phyloP scores from a whole-genome alignment of 2,797 vertebrate genomes.

The Cynodonichthys magdalenae region DNA sequence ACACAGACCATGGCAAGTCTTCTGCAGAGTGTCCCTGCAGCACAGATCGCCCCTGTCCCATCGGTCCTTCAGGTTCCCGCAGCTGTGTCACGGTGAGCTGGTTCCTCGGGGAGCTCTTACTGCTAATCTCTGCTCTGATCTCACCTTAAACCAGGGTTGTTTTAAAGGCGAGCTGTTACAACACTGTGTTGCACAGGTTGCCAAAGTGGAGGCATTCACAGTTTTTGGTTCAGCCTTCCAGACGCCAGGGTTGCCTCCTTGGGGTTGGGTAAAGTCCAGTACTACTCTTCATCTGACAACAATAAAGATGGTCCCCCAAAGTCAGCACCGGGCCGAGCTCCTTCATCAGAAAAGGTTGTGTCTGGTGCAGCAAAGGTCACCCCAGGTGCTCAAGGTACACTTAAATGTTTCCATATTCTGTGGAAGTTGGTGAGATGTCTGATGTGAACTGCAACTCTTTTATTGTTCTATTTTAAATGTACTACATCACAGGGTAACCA shows the following conservation, averaged over 20 bases:
- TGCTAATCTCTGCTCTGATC: not conserved
- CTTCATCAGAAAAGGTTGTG: constrained; percentile 47
- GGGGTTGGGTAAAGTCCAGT: constrained; percentile 81
- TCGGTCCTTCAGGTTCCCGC: constrained; percentile 55
- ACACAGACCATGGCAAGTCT: constrained; percentile 80
- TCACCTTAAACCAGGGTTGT: not conserved
- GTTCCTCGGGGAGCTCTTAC: too few relatives aligned
- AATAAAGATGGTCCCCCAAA: constrained; percentile 82
- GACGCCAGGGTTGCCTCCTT: constrained; percentile 76
- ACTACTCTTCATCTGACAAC: constrained; percentile 84
- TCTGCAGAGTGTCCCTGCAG: constrained; percentile 80
- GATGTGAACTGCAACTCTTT: too few relatives aligned
- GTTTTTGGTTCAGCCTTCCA: constrained; percentile 75
- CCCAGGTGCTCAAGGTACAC: constrained; percentile 54
- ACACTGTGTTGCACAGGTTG: constrained; percentile 79
- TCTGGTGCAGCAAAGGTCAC: constrained; percentile 39
- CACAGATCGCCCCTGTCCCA: constrained; percentile 68
- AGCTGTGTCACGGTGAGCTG: constrained; percentile 71
- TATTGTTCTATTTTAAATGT: too few relatives aligned
- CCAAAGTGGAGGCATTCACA: constrained; percentile 78
- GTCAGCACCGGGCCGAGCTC: constrained; percentile 41
- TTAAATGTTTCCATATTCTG: not conserved
- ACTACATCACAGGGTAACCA: too few relatives aligned
- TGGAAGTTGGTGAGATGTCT: too few relatives aligned
- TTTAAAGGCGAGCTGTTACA: not conserved